Evolutionary conservation across 2,888 invertebrate genomes (phyloP).

Genomic region (Glyphotaelius pellucidus): DNA sequence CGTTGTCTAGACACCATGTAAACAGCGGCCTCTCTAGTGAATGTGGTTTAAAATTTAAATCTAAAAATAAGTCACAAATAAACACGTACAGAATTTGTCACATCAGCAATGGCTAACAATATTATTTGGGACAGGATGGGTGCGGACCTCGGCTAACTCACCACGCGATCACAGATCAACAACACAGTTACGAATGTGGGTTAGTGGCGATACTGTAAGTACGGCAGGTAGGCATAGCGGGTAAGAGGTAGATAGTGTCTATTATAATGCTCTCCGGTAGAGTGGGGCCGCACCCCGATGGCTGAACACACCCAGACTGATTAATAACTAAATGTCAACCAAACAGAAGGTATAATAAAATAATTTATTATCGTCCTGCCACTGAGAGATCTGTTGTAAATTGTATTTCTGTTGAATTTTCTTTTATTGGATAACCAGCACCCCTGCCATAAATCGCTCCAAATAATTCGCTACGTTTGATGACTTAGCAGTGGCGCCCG

Average conservation of each 20-base stretch:
- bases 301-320: neutral
- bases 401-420: neutral
- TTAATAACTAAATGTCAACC: neutral
- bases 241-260: neutral
- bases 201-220: neutral
- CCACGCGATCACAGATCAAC: neutral
- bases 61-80: neutral
- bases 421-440: too few species aligned
- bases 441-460: too few species aligned
- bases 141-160: neutral
- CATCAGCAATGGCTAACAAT: neutral
- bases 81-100: neutral
- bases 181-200: neutral
- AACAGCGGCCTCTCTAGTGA: neutral
- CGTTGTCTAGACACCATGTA: neutral
- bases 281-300: neutral
- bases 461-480: too few species aligned
- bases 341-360: neutral
- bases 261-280: neutral
- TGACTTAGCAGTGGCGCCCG: too few species aligned
- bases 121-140: neutral
- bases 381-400: neutral
- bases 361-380: neutral
- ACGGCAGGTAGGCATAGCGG: neutral
- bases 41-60: neutral